A percentile compares a stretch with the other conserved stretches of the same genome.
These are phyloP conservation scores for Napeogenes sylphis DNA, from an alignment of 2,888 invertebrate species.

Conservation along the genomic window DNA sequence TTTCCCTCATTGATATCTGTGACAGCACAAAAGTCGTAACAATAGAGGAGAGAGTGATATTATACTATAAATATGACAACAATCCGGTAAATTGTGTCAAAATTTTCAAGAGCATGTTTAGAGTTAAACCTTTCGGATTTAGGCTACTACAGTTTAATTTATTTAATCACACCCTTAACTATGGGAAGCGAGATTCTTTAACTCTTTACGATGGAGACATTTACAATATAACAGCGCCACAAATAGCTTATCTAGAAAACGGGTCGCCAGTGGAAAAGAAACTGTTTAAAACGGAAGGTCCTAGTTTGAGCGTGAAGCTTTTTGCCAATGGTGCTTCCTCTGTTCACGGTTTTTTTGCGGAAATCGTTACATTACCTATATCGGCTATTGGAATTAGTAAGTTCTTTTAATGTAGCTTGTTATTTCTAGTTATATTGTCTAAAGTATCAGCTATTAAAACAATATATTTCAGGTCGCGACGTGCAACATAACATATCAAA, in stretches of 20 bases:
- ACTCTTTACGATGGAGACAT: slow-evolving; percentile 95
- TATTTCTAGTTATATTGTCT: background rate
- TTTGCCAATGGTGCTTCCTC: slow-evolving; percentile 97
- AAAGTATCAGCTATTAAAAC: slow-evolving; percentile 9
- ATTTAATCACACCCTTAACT: slow-evolving; percentile 90
- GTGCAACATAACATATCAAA: slow-evolving; percentile 93
- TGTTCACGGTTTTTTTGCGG: slow-evolving; percentile 97
- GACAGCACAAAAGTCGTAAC: slow-evolving; percentile 94
- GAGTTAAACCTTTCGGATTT: slow-evolving; percentile 92
- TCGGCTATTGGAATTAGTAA: slow-evolving; percentile 93
- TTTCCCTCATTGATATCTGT: slow-evolving; percentile 97
- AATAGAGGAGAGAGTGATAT: slow-evolving; percentile 91
- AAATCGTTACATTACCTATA: slow-evolving; percentile 95
- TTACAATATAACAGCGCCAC: slow-evolving; percentile 87
- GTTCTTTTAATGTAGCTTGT: slow-evolving; percentile 48
- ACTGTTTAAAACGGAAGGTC: slow-evolving; percentile 85
- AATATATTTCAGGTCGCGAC: slow-evolving; percentile 84
- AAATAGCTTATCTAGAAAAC: slow-evolving; percentile 85
- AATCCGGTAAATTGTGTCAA: slow-evolving; percentile 98
- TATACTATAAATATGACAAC: slow-evolving; percentile 98
- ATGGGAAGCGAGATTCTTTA: slow-evolving; percentile 89
- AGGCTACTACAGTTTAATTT: slow-evolving; percentile 93
- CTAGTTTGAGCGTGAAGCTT: slow-evolving; percentile 91
- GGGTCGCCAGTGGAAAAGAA: slow-evolving; percentile 84
- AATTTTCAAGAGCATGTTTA: slow-evolving; percentile 91